These are phyloP conservation scores for Sebastes steindachneri DNA, from an alignment of 2,797 vertebrate species.

Conservation along the genomic window DNA sequence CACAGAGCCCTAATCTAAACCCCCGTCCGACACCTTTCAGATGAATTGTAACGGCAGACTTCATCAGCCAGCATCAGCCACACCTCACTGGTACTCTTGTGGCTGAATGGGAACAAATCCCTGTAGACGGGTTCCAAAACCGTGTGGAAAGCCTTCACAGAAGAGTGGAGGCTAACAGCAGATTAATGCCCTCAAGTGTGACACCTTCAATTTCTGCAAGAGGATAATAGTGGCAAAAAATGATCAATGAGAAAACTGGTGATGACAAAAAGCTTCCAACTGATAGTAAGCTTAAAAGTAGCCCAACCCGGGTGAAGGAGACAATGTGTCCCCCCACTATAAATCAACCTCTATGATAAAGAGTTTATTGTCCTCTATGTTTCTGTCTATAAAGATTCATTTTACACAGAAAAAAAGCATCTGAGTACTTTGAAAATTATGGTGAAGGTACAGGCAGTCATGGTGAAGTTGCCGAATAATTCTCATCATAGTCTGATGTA, in stretches of 20 bases:
- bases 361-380: not conserved
- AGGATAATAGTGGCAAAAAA: not conserved
- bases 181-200: no score
- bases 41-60: no score
- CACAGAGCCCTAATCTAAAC: no score
- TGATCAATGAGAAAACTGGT: not conserved
- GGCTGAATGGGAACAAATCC: not conserved
- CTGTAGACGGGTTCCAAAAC: no score
- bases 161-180: not conserved
- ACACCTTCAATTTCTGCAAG: not conserved
- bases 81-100: not conserved
- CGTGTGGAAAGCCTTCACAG: not conserved
- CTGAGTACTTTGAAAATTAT: no score
- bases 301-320: no score
- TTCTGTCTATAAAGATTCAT: not conserved
- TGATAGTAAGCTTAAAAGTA: not conserved
- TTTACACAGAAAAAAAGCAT: not conserved
- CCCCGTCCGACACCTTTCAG: no score
- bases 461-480: no score
- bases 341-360: not conserved
- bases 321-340: not conserved
- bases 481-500: no score
- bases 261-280: not conserved
- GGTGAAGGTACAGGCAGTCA: no score
- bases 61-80: no score